These are phyloP conservation scores for Cygnus atratus DNA, from an alignment of 2,113 vertebrate genomes.

Conservation along the genomic window DNA sequence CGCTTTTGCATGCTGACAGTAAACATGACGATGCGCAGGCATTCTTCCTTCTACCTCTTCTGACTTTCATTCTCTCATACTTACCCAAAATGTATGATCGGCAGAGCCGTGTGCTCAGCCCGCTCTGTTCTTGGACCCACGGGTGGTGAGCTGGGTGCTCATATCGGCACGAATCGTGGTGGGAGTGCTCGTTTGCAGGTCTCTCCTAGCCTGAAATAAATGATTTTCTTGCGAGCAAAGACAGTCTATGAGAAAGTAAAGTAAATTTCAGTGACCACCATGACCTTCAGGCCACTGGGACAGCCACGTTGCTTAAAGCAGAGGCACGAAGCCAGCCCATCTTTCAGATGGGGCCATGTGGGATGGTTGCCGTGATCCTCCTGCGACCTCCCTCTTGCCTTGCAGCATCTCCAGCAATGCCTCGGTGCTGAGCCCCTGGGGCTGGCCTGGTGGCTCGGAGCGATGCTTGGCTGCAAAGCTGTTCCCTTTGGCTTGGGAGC, in stretches of 20 bases:
- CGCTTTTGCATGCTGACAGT: constrained; percentile 74
- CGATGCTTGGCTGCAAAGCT: not conserved
- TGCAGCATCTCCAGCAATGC: not conserved
- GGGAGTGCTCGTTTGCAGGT: not conserved
- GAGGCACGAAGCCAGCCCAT: not conserved
- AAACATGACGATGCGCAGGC: constrained; percentile 51
- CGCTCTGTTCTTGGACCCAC: not conserved
- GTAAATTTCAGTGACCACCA: not conserved
- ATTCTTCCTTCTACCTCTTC: constrained; percentile 68
- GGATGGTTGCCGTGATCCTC: not conserved
- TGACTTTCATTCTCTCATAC: constrained; percentile 72
- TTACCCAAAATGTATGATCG: constrained; percentile 79
- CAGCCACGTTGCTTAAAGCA: not conserved
- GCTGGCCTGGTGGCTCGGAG: not conserved
- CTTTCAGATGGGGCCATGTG: not conserved
- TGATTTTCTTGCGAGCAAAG: not conserved
- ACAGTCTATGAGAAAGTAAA: not conserved
- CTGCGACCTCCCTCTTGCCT: not conserved
- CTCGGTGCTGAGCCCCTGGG: not conserved
- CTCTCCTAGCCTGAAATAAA: not conserved
- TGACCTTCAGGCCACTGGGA: not conserved
- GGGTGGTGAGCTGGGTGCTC: not conserved
- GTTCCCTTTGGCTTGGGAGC: not conserved
- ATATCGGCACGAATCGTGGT: fast-evolving
- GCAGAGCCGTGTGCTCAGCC: constrained; percentile 34